phyloP scores from a whole-genome alignment of 1,140 invertebrate genomes.

The Nomia melanderi region DNA sequence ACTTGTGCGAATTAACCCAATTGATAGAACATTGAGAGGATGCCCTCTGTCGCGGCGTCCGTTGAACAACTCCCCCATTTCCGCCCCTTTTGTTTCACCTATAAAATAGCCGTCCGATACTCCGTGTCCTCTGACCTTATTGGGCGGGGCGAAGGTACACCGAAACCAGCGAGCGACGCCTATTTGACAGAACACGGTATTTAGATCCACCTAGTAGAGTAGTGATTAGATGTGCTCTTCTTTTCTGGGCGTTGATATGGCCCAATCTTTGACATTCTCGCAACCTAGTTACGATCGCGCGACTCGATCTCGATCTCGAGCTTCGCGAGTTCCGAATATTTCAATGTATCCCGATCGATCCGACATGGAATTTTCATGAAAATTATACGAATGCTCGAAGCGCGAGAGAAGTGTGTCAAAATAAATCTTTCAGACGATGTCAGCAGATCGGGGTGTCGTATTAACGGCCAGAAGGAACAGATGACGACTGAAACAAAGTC shows the following conservation, averaged over 20 bases:
- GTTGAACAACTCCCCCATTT: slow-evolving; percentile 21
- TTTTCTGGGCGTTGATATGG: slow-evolving; percentile 58
- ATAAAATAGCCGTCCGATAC: slow-evolving; percentile 36
- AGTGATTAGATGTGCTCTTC: slow-evolving; percentile 49
- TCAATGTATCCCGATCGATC: no score
- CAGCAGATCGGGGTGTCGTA: slow-evolving; percentile 17
- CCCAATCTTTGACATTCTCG: slow-evolving; percentile 17
- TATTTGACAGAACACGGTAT: slow-evolving; percentile 62
- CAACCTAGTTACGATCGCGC: not conserved
- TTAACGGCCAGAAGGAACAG: slow-evolving; percentile 52
- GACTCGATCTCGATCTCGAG: no score
- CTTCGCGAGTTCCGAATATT: no score
- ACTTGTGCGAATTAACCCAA: slow-evolving; percentile 59
- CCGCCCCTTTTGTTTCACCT: not conserved
- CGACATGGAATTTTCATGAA: no score
- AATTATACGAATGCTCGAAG: not conserved
- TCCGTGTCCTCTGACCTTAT: slow-evolving; percentile 63
- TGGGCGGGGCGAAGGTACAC: slow-evolving; percentile 67
- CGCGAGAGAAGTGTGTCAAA: not conserved
- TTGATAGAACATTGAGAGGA: slow-evolving; percentile 58
- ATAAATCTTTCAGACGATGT: not conserved
- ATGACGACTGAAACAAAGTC: slow-evolving; percentile 18
- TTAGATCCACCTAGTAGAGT: slow-evolving; percentile 54
- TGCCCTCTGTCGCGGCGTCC: slow-evolving; percentile 53
- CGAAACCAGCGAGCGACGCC: slow-evolving; percentile 59